phyloP scores from a whole-genome alignment of 2,888 invertebrate species.

The Luperina nickerlii region DNA sequence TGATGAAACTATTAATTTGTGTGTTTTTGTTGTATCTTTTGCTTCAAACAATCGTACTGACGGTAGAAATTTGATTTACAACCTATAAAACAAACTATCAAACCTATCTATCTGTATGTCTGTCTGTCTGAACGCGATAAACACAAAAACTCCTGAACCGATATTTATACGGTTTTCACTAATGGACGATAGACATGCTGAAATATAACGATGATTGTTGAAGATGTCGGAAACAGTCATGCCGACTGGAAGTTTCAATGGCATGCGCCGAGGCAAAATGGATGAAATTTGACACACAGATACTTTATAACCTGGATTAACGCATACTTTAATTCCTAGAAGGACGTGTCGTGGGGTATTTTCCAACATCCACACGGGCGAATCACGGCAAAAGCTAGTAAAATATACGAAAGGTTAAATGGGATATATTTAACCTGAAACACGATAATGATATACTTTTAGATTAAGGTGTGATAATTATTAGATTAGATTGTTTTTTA shows the following conservation, averaged over 20 bases:
- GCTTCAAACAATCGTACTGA: neutral
- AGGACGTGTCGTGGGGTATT: too few species aligned
- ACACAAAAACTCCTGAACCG: neutral
- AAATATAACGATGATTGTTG: neutral
- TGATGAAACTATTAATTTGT: conserved; percentile 30
- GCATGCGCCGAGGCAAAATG: neutral
- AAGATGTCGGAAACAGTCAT: neutral
- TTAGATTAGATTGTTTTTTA: neutral
- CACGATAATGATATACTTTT: neutral
- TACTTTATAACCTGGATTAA: too few species aligned
- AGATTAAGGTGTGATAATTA: neutral
- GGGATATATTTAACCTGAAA: too few species aligned
- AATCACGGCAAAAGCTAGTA: neutral
- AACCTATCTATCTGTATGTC: too few species aligned
- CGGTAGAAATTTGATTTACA: neutral
- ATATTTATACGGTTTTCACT: neutral
- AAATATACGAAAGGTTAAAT: neutral
- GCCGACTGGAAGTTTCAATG: neutral
- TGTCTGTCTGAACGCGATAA: neutral
- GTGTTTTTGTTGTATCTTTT: neutral
- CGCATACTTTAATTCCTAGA: too few species aligned
- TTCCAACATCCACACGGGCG: neutral
- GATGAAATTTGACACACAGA: neutral
- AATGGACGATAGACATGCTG: neutral
- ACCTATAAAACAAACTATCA: neutral